Conservation (phyloP, 2,888 invertebrate genomes). For the Cosmorhoe ocellata region DNA sequence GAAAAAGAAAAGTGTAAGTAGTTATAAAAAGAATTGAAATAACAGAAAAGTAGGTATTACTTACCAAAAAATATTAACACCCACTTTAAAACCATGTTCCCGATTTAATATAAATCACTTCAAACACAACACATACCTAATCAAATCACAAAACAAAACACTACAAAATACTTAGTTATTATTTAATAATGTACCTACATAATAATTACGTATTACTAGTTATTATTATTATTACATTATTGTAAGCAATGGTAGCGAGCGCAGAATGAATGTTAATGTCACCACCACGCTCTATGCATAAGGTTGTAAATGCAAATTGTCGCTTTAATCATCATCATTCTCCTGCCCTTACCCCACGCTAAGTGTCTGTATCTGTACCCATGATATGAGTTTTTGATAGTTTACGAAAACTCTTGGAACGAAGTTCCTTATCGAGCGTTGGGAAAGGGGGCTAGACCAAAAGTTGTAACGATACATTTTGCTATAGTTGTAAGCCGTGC, state of each 20-base stretch:
- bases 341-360: no score
- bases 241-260: not conserved
- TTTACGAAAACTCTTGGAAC: no score
- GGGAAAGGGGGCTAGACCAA: no score
- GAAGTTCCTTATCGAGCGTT: no score
- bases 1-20: no score
- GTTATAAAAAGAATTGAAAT: no score
- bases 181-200: slow-evolving; percentile 7
- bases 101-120: not conserved
- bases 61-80: slow-evolving; percentile 37
- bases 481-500: no score
- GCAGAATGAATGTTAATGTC: slow-evolving; percentile 6
- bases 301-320: not conserved
- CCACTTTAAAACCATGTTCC: slow-evolving; percentile 28
- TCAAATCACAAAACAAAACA: not conserved
- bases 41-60: not conserved
- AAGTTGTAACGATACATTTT: no score
- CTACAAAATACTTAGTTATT: slow-evolving; percentile 1
- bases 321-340: no score
- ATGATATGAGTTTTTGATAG: no score
- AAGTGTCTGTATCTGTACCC: no score
- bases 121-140: slow-evolving; percentile 7
- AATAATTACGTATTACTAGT: not conserved
- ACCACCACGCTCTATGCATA: not conserved
- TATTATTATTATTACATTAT: no score